Base-by-base conservation (phyloP, 2,113 vertebrate genomes). In the Oreocharis arfaki region DNA sequence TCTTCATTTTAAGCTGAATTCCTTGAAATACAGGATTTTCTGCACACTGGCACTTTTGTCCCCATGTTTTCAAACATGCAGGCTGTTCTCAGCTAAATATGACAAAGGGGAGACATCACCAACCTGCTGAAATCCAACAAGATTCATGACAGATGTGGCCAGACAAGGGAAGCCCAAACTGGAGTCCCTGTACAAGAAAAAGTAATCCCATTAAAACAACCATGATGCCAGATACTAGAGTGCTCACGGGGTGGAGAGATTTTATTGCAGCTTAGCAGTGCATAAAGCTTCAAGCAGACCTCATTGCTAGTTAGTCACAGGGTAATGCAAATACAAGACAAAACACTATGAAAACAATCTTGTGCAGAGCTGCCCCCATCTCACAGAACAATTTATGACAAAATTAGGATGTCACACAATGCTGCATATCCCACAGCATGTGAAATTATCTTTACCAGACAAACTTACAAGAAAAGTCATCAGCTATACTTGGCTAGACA, bases 251-350 rank as follows among this genome's bases (percentile, higher is more conserved):
- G 68, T 0, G 0, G 55, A 74, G 78, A 82, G 67, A 80, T 86
- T 67, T 83, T 67, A 95, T 33, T 77, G 83, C 79, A 84, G 39
- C 37, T 87, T 55, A 65, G 83, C 59, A 85, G 60, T 4, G 39
- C 4, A 0, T 56, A 90, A 88, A 92, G 88, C 61, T 90, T 89
- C 69, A 87, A 56, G 50, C 65, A 82, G 78, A 82, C 32, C 46
- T 85, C 92, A 80, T 6, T 4, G 4, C 63, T 49, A 80, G 64
- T 85, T 85, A 90, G 79, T 90, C 83, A 92, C 18, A 77, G 71
- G 33, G 59, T 33, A 96, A 95, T 77, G 73, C 55, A 94, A 94
- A 97, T 24, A 69, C 68, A 89, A 73, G 63, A 65, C 79, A 83
- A 41, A 94, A 42, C 46, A 50, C 75, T 42, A 50, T 10, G 23